phyloP scores from a whole-genome alignment of 2,888 invertebrate genomes.

The Hemaris fuciformis region DNA sequence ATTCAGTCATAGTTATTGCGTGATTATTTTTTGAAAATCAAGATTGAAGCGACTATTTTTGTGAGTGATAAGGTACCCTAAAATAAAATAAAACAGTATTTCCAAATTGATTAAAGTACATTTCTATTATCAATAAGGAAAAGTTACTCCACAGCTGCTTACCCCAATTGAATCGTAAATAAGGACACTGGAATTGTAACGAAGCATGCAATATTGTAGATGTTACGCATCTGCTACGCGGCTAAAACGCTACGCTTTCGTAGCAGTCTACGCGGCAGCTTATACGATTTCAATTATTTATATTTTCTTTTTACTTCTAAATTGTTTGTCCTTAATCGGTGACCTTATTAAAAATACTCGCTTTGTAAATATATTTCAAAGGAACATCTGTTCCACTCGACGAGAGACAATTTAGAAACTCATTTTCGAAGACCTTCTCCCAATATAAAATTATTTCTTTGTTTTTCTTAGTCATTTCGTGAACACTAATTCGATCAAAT shows the following conservation, averaged over 20 bases:
- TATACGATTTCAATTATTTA: neutral
- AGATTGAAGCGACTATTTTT: no score
- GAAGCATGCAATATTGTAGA: neutral
- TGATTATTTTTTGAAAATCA: no score
- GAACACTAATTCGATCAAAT: neutral
- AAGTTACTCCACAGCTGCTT: neutral
- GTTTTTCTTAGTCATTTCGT: neutral
- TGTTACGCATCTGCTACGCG: neutral
- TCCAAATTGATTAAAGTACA: neutral
- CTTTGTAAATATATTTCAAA: slow-evolving; percentile 2
- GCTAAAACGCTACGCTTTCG: neutral
- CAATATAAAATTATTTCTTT: neutral
- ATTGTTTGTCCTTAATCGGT: neutral
- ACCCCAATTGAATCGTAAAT: neutral
- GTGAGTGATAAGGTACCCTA: no score
- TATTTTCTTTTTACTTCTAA: no score
- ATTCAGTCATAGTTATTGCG: no score
- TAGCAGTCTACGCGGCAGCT: neutral
- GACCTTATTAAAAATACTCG: neutral
- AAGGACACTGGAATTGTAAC: neutral
- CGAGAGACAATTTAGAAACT: neutral
- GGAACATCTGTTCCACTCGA: slow-evolving; percentile 1
- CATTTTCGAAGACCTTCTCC: neutral
- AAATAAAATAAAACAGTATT: no score
- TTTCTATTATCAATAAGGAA: neutral